These are phyloP conservation scores for Porites lobata DNA, from an alignment of 92 coral and sea anemone genomes.

Conservation along the genomic window DNA sequence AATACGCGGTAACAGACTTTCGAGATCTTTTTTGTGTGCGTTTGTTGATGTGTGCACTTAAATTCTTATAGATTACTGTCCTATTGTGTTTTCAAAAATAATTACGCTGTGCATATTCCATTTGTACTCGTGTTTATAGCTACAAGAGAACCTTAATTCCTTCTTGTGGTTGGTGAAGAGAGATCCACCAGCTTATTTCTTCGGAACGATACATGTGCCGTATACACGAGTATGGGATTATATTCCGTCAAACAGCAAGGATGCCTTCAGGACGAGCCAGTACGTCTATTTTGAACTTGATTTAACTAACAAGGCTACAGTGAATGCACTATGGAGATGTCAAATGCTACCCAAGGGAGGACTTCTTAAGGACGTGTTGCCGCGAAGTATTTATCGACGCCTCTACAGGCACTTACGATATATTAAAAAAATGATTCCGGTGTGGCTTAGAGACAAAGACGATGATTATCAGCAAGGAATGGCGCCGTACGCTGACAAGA, in stretches of 20 bases:
- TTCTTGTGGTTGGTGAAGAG: slow-evolving; percentile 92
- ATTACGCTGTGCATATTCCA: slow-evolving; percentile 61
- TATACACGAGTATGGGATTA: slow-evolving; percentile 99
- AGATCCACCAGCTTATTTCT: slow-evolving; percentile 95
- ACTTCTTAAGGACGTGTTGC: slow-evolving; percentile 73
- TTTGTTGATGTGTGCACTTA: slow-evolving; percentile 68
- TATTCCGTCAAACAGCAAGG: slow-evolving; percentile 94
- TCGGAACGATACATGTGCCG: slow-evolving; percentile 98
- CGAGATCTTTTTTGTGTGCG: slow-evolving; percentile 46
- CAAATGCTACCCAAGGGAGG: slow-evolving; percentile 89
- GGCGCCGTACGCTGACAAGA: slow-evolving; percentile 75
- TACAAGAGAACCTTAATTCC: slow-evolving; percentile 86
- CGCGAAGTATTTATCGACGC: slow-evolving; percentile 81
- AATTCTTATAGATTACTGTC: slow-evolving; percentile 53
- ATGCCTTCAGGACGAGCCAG: slow-evolving; percentile 85
- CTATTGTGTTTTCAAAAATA: slow-evolving; percentile 70
- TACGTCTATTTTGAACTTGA: slow-evolving; percentile 97
- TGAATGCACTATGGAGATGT: slow-evolving; percentile 88
- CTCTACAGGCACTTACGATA: slow-evolving; percentile 84
- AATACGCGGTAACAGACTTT: slow-evolving; percentile 62
- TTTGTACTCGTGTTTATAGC: slow-evolving; percentile 78
- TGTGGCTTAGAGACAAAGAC: slow-evolving; percentile 79
- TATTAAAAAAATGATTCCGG: slow-evolving; percentile 83
- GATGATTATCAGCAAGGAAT: slow-evolving; percentile 50
- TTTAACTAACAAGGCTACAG: slow-evolving; percentile 79